These are phyloP conservation scores for Thalpophila matura DNA, from an alignment of 2,888 invertebrate genomes.

Conservation along the genomic window DNA sequence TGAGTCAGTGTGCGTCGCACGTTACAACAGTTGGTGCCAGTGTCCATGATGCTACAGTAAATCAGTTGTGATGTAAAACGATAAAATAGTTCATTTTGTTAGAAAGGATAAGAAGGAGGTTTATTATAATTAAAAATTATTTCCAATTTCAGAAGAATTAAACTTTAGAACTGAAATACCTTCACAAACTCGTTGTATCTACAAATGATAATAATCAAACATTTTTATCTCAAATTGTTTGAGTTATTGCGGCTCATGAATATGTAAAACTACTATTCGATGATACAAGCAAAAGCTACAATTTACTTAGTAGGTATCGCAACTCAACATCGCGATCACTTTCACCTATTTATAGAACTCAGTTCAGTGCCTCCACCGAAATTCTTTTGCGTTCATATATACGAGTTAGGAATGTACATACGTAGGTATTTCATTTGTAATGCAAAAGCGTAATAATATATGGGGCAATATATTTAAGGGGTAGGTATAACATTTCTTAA, in stretches of 20 bases:
- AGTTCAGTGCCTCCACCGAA: constrained; percentile 14
- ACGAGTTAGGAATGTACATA: not conserved
- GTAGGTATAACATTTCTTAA: constrained; percentile 2
- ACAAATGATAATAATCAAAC: not conserved
- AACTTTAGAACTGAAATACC: not conserved
- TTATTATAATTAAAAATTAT: no score
- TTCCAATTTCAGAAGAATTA: no score
- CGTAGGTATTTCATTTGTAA: constrained; percentile 34
- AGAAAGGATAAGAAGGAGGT: not conserved
- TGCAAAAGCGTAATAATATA: constrained; percentile 14
- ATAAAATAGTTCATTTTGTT: not conserved
- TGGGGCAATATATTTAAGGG: constrained; percentile 10
- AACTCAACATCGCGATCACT: constrained; percentile 9
- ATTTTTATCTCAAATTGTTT: not conserved
- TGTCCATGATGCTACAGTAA: constrained; percentile 14
- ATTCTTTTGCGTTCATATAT: constrained; percentile 19
- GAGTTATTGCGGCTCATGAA: not conserved
- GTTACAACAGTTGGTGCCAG: constrained; percentile 22
- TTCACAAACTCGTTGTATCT: not conserved
- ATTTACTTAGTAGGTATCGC: constrained; percentile 23
- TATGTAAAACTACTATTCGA: not conserved
- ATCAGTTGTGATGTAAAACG: not conserved
- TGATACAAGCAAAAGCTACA: constrained; percentile 4
- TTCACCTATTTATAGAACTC: constrained; percentile 16
- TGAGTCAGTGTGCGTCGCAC: constrained; percentile 35